Base-by-base conservation (phyloP, 2,113 vertebrate species). In the Syrmaticus mikado region DNA sequence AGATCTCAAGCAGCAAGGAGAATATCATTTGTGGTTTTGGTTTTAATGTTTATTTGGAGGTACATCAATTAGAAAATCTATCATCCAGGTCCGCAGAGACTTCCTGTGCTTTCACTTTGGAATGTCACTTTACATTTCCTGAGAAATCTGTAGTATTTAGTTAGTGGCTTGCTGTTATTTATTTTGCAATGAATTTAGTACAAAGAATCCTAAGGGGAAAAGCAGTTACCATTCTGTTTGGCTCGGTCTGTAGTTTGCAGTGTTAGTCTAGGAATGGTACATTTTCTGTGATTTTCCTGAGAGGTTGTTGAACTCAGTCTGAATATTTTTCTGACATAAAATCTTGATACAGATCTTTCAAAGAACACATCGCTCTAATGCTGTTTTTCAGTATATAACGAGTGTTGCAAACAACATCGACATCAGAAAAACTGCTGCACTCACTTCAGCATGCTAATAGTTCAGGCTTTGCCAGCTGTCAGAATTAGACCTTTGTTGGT, bases 401-500 rank as follows among this genome's bases (percentile, higher is more conserved):
- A 80, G 70, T 34, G 8, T 9, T 64, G 46, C 46, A 81, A 89
- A 57, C 28, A 73, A 9, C 71, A 41, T 8, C 0, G 0, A 38
- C n/a, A 65, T 60, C 67, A 82, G 91, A 89, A 96, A 82, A 93
- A 90, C 25, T 32, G n/a, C 71, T 84, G 72, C 57, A 25, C 38
- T 94, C 73, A 36, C 40, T 92, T 60, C 4, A 15, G 53, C 91
- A 88, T 72, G 65, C 92, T 94, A 82, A 86, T 58, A 61, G 71
- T 84, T 83, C 67, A 88, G 82, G 87, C 92, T 91, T 91, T 81
- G 55, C 78, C 67, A 67, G 50, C 25, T 84, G 60, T 18, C 53
- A 96, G 94, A 96, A 97, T 95, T 65, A 96, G 92, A 94, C 85
- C 81, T 92, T 92, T 60, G 46, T 96, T 90, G 73, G 53, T 28